Evolutionary conservation across 2,113 vertebrate species (phyloP), one percentile per base, ranked within the genome.

Genomic region (Astur gentilis): DNA sequence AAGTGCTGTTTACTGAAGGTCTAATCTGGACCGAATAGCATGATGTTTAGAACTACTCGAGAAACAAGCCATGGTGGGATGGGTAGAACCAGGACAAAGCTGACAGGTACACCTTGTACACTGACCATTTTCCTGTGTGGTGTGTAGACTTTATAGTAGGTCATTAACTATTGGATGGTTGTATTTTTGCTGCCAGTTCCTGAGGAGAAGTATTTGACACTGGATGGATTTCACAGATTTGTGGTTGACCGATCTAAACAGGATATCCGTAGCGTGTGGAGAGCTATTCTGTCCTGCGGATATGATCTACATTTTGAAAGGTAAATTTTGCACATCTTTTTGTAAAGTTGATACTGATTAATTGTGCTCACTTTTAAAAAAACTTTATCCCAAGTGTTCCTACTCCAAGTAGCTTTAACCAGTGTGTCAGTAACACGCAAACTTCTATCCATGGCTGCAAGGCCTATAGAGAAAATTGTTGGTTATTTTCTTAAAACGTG

Each of bases 221-320:
- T 99, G 96, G 99, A 99, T 80, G 99, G 99, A 32, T 99, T 99
- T 83, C 99, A 99, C 89, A 99, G 98, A 50, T 99, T 99, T 83
- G 98, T 99, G 16, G 97, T 99, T 50, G 99, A 99, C 86, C 98
- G 99, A 38, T 99, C 99, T 75, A 99, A 99, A 86, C 99, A 99
- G 97, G 99, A 99, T 95, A 99, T 99, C 96, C 99, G 99, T 2
- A 99, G 99, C 3, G 98, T 99, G 90, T 99, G 99, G 99, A 98
- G 99, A 94, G 99, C 99, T 11, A 99, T 99, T 89, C 94, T 99
- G 90, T 99, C 99, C 76, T 99, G 99, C 32, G 99, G 99, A 11
- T 99, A 99, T 9, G 99, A 99, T 86, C 98, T 99, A 26, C 99
- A 99, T 89, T 99, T 99, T 94, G 99, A 99, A 98, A 99, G 99